Base-by-base conservation (phyloP, 2,797 vertebrate genomes). In the Manis crassicaudata region DNA sequence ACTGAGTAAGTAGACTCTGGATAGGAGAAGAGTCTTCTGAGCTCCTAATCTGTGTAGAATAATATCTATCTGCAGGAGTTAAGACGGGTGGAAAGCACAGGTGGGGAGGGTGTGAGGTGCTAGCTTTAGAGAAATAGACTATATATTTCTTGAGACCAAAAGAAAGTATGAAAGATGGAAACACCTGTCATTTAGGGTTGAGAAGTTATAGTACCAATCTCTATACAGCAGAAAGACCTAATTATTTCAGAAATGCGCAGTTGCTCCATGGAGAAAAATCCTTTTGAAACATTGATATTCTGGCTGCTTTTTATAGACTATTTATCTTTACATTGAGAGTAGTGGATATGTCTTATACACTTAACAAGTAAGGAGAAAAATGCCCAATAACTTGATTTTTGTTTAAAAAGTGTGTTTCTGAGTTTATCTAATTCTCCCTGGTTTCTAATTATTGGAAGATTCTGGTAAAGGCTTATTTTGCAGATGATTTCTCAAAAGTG, bases 61-160 rank as follows among this genome's bases (percentile, higher is more conserved):
- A 73, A 72, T 75, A 52, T 96, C 52, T 75, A 52, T 96, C 52
- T 83, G 46, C n/a, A 43, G 80, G 60, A 63, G 35, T 92, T 77
- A 87, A 46, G 40, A 60, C 60, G 73, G 75, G 23, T 97, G 65
- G 88, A 82, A 95, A 87, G 58, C 70, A 82, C 75, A 95, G 79
- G 85, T 86, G 62, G 88, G 88, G 80, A 86, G 25, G 37, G 14
- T 70, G 12, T 63, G 83, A 68, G 21, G 4, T 90, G 17, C 89
- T 97, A 83, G 50, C 56, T 94, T 83, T 80, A 62, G 14, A 94
- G 70, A 94, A 92, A 67, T 90, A 73, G 67, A 25, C 43, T 90
- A 37, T 79, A 29, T 84, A 54, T 94, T 88, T 37, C 58, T 94
- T 90, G 80, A 94, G 50, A 94, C 58, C 12, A 58, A 83, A 92